Percentiles rank a stretch among this genome's conserved stretches.
Evolutionary conservation across 2,888 invertebrate species (phyloP).

Genomic region (Mesochorus sp.): DNA sequence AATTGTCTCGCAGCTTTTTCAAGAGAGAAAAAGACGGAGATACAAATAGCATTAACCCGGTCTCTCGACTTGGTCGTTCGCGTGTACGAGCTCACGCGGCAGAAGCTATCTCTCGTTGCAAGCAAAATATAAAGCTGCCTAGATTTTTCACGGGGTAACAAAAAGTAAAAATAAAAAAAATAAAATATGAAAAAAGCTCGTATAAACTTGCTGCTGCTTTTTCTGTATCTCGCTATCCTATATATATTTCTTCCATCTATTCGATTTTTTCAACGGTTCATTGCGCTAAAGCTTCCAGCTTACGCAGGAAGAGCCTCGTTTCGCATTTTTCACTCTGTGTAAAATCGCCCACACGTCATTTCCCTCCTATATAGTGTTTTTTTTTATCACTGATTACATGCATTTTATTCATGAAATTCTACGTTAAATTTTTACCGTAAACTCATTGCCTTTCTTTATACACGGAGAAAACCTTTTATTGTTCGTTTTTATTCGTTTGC

Average conservation of each 20-base stretch:
- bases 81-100: neutral
- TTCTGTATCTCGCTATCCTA: conserved; percentile 34
- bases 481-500: no score
- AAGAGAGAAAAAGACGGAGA: conserved; percentile 46
- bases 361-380: no score
- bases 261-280: conserved; percentile 25
- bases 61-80: conserved; percentile 50
- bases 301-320: conserved; percentile 12
- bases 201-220: conserved; percentile 17
- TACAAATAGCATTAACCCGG: conserved; percentile 70
- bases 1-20: conserved; percentile 53
- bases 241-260: conserved; percentile 19
- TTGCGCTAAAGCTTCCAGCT: conserved; percentile 39
- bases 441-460: no score
- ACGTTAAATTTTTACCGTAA: no score
- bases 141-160: conserved; percentile 67
- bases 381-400: neutral
- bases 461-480: no score
- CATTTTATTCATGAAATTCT: no score
- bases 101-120: conserved; percentile 27
- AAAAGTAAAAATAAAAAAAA: conserved; percentile 49
- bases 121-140: conserved; percentile 67
- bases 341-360: no score
- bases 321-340: neutral
- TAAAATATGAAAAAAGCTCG: conserved; percentile 31